Evolutionary conservation across 2,113 vertebrate genomes (phyloP).

Genomic region (Polypterus bichir): DNA sequence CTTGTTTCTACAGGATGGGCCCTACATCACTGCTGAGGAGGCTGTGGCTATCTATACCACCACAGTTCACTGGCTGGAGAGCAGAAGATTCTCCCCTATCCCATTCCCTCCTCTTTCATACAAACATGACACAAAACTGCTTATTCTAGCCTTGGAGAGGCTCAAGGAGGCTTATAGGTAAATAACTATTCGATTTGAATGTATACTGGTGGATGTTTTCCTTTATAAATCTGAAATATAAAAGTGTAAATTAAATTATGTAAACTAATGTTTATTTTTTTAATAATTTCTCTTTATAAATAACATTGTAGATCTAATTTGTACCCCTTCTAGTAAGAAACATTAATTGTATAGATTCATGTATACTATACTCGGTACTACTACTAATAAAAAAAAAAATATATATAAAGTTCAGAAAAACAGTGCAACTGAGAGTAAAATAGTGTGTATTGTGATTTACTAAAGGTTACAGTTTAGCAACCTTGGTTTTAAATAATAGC

Average conservation of each 20-base stretch:
- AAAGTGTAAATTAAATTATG: background rate
- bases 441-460: too few species aligned
- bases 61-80: slow-evolving; percentile 97
- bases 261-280: too few species aligned
- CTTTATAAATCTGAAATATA: background rate
- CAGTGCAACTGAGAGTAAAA: too few species aligned
- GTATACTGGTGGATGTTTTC: background rate
- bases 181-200: background rate
- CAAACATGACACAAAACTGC: slow-evolving; percentile 95
- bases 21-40: slow-evolving; percentile 96
- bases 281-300: background rate
- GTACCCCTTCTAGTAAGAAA: too few species aligned
- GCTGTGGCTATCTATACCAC: slow-evolving; percentile 98
- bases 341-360: too few species aligned
- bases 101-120: slow-evolving; percentile 92
- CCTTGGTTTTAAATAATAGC: too few species aligned
- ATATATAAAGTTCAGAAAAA: too few species aligned
- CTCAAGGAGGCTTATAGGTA: slow-evolving; percentile 98
- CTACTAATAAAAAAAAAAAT: too few species aligned
- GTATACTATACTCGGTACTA: too few species aligned
- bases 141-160: slow-evolving; percentile 89
- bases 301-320: too few species aligned
- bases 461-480: too few species aligned
- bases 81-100: slow-evolving; percentile 91
- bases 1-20: slow-evolving; percentile 67